Base-by-base conservation (phyloP, 2,113 vertebrate species). In the Boulengeromyrus knoepffleri region DNA sequence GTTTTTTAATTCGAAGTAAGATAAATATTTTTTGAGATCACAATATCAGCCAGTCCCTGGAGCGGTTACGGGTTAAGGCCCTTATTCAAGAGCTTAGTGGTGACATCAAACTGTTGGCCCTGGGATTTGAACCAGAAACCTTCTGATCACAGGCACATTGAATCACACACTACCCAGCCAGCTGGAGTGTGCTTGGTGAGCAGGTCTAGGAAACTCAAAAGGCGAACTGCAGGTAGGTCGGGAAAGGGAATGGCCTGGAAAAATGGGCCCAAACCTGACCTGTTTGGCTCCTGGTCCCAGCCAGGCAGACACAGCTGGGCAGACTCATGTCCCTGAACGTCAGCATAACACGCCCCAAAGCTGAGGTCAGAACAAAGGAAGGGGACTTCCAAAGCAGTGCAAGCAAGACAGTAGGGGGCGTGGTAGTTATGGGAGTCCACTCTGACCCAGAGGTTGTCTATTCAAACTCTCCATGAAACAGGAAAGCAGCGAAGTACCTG, bases 251-350 rank as follows among this genome's bases (percentile, higher is more conserved):
- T 95, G 99, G 98, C 93, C 98, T 99, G 3, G 98, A 99, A 96
- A 98, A 99, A 96, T 99, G 99, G 95, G 99, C 98, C 97, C 99
- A 95, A 94, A 98, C 99, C 95, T 98, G 99, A 94, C 98, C 98
- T 10, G 12, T 39, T 77, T 7, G 10, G 31, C 31, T 77, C 4
- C 70, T 77, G 31, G 70, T 77, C 31, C 12, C 27, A 3, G 15
- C n/a, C 27, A 12, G 27, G 6, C 47, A 31, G 45, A n/a, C 50
- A 42, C n/a, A 87, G 15, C 31, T 31, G 46, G 24, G 13, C 24
- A 52, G n/a, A 10, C 46, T 15, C n/a, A 27, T 4, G 52, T 6
- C 85, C 9, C 21, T 87, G n/a, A 87, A 27, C 13, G 8, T 50
- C 85, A 31, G 24, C 45, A 50, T 87, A 56, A 87, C 49, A 39